Evolutionary conservation across 2,797 vertebrate genomes (phyloP).

Genomic region (Myotis vivesi): DNA sequence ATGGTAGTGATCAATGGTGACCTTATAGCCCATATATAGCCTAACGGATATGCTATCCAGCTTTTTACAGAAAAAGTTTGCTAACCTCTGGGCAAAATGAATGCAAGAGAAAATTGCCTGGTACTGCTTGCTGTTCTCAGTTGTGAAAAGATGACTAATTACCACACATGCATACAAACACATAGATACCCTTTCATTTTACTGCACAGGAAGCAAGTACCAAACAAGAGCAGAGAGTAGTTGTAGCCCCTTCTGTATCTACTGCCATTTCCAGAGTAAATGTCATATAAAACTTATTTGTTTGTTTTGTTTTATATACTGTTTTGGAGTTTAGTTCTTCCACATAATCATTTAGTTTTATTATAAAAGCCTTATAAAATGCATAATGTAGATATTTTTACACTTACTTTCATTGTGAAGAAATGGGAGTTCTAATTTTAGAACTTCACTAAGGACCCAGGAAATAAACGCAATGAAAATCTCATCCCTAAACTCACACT

Average conservation of each 20-base stretch:
- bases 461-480: conserved; percentile 2
- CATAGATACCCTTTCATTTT: not conserved
- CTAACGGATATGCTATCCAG: not conserved
- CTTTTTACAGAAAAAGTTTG: not conserved
- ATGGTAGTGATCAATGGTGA: not conserved
- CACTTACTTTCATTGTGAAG: not conserved
- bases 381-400: not conserved
- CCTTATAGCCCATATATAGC: not conserved
- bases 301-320: not conserved
- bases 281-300: not conserved
- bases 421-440: not conserved
- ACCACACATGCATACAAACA: not conserved
- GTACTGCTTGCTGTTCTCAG: not conserved
- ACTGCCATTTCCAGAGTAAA: not conserved
- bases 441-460: not conserved
- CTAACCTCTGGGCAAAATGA: not conserved
- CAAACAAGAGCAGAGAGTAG: not conserved
- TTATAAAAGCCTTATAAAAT: not conserved
- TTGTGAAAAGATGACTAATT: not conserved
- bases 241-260: not conserved
- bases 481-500: not conserved
- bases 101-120: not conserved
- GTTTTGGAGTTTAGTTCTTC: not conserved
- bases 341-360: conserved; percentile 10
- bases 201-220: not conserved